phyloP scores from a whole-genome alignment of 2,113 vertebrate genomes.

The Gracilinanus agilis region DNA sequence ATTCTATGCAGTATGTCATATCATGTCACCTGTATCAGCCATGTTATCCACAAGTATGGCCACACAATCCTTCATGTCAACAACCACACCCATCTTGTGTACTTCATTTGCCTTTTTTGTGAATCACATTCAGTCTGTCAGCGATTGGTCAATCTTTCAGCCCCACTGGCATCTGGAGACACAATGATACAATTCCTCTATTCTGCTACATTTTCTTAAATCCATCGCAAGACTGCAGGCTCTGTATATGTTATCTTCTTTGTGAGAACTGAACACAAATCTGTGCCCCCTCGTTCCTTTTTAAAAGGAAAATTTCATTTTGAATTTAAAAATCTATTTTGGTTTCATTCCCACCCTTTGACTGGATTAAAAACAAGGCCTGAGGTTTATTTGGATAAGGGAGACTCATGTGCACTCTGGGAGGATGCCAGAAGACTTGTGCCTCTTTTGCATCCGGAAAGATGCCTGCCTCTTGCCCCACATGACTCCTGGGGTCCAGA shows the following conservation, averaged over 20 bases:
- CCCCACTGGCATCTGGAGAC: slow-evolving; percentile 96
- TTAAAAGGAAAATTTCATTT: too few relatives aligned
- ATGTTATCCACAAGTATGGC: slow-evolving; percentile 97
- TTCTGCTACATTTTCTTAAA: slow-evolving; percentile 93
- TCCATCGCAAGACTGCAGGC: slow-evolving; percentile 96
- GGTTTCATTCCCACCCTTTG: too few relatives aligned
- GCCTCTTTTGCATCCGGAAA: too few relatives aligned
- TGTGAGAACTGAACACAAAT: too few relatives aligned
- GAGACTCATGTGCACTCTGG: too few relatives aligned
- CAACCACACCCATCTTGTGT: slow-evolving; percentile 97
- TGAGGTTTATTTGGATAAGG: too few relatives aligned
- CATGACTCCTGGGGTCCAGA: too few relatives aligned
- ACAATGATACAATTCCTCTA: slow-evolving; percentile 96
- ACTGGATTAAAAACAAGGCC: too few relatives aligned
- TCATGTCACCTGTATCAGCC: slow-evolving; percentile 97
- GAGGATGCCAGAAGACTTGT: too few relatives aligned
- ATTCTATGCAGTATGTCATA: slow-evolving; percentile 95
- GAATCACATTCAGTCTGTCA: slow-evolving; percentile 95
- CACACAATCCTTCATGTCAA: slow-evolving; percentile 94
- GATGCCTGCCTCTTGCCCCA: too few relatives aligned
- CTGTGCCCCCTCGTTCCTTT: too few relatives aligned
- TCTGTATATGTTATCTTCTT: slow-evolving; percentile 87
- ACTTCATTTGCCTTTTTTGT: slow-evolving; percentile 97
- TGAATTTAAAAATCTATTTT: too few relatives aligned
- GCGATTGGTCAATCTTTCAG: slow-evolving; percentile 92